phyloP scores from a whole-genome alignment of 2,888 invertebrate species.

The Salticus scenicus region DNA sequence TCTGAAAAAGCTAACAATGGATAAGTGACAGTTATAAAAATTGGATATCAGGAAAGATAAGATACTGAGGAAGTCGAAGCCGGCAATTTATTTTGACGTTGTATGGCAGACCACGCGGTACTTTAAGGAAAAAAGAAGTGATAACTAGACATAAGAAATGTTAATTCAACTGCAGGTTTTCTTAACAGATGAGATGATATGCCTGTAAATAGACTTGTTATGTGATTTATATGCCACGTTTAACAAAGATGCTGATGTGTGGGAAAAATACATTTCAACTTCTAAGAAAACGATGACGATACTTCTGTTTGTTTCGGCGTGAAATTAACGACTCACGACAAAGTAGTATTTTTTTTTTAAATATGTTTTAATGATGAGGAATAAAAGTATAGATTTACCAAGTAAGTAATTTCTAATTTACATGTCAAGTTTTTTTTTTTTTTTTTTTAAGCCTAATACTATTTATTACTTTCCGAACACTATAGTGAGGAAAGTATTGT shows the following conservation, averaged over 20 bases:
- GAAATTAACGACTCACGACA: too few relatives aligned
- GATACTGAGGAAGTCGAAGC: not conserved
- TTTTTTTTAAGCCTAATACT: too few relatives aligned
- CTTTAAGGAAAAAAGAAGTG: not conserved
- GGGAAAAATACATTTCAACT: not conserved
- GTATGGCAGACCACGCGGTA: not conserved
- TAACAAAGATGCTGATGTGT: too few relatives aligned
- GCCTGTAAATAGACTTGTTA: too few relatives aligned
- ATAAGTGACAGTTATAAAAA: not conserved
- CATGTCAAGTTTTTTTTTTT: not conserved
- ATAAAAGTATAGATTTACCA: not conserved
- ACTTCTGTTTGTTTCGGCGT: too few relatives aligned
- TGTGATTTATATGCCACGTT: too few relatives aligned
- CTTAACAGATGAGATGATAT: too few relatives aligned
- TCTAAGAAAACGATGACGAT: too few relatives aligned
- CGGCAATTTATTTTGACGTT: conserved; percentile 8
- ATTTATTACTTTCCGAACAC: too few relatives aligned
- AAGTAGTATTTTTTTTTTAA: not conserved
- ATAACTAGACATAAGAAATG: too few relatives aligned
- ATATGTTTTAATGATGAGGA: not conserved
- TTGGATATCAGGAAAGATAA: conserved; percentile 10
- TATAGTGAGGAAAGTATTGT: too few relatives aligned
- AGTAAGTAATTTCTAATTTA: not conserved
- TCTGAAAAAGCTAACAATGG: not conserved
- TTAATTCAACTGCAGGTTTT: too few relatives aligned